Evolutionary conservation across 2,113 vertebrate species (phyloP).

Genomic region (Neotragus pygmaeus): DNA sequence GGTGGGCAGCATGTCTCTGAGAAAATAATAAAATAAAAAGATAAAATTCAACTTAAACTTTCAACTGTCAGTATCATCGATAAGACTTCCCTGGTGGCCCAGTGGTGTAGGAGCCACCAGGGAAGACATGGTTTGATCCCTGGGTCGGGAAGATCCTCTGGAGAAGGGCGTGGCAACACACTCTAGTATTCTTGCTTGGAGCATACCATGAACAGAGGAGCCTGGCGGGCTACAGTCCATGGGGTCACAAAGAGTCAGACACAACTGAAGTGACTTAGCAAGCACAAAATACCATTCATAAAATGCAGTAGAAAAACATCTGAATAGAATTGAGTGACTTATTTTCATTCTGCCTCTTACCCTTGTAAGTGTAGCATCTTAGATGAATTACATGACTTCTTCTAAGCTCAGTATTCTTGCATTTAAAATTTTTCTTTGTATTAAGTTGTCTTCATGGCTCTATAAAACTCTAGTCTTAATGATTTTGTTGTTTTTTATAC

Average conservation of each 20-base stretch:
- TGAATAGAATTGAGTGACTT: neutral
- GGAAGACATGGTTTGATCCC: neutral
- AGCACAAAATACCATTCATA: neutral
- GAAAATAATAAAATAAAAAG: neutral
- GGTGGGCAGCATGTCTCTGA: neutral
- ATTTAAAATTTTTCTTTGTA: neutral
- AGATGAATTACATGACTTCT: neutral
- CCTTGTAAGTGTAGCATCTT: neutral
- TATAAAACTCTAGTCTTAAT: neutral
- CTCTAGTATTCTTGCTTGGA: neutral
- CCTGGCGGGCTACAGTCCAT: neutral
- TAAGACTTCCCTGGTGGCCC: neutral
- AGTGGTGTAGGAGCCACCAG: neutral
- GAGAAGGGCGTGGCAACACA: neutral
- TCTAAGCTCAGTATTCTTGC: neutral
- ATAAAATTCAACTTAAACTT: neutral
- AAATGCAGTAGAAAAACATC: neutral
- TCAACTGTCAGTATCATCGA: neutral
- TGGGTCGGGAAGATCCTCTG: neutral
- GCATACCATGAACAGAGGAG: neutral
- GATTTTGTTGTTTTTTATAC: neutral
- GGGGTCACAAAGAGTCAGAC: neutral
- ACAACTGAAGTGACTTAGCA: neutral
- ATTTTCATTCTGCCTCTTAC: neutral
- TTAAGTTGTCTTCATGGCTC: neutral